A percentile compares a stretch with the other conserved stretches of the same genome.
phyloP scores from a whole-genome alignment of 2,888 invertebrate species.

The Aphidoletes aphidimyza region DNA sequence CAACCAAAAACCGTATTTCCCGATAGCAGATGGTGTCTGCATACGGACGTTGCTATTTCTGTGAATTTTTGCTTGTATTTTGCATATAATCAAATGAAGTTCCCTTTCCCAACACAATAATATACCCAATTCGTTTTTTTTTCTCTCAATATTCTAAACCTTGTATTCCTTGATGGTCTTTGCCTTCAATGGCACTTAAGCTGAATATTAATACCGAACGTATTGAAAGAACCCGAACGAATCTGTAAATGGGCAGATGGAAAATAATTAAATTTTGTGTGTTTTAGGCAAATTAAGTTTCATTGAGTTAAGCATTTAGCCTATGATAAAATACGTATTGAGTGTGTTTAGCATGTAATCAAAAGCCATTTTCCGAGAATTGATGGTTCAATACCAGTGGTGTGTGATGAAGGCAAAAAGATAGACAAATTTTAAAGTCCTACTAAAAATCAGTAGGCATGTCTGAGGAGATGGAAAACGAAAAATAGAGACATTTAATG shows the following conservation, averaged over 20 bases:
- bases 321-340: constrained; percentile 41
- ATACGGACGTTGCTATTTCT: too few species aligned
- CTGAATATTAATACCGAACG: background rate
- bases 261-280: constrained; percentile 49
- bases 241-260: constrained; percentile 5
- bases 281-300: constrained; percentile 45
- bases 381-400: background rate
- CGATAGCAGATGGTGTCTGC: too few species aligned
- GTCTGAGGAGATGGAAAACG: background rate
- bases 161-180: background rate
- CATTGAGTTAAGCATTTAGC: constrained; percentile 40
- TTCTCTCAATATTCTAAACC: background rate
- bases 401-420: background rate
- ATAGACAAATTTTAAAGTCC: too few species aligned
- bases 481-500: constrained; percentile 4
- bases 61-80: background rate
- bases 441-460: too few species aligned
- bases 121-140: background rate
- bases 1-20: too few species aligned
- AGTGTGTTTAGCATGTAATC: constrained; percentile 9
- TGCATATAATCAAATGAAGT: background rate
- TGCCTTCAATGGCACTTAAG: background rate
- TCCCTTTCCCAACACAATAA: background rate
- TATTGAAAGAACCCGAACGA: background rate
- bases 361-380: constrained; percentile 14